Conservation (phyloP, 2,113 vertebrate genomes). For the Aspiorhynchus laticeps region DNA sequence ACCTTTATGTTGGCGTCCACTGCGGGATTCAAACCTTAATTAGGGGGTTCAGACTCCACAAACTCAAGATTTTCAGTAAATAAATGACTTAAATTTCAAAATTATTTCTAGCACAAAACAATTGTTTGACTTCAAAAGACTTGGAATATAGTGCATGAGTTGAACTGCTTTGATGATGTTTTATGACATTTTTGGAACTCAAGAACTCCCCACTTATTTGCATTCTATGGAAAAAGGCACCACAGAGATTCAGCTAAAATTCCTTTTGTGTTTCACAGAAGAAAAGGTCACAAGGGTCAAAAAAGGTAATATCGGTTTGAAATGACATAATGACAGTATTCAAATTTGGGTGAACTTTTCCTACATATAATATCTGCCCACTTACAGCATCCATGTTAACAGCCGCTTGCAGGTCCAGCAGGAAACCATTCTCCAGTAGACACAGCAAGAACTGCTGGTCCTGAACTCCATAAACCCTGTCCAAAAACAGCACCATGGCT, state of each 20-base stretch:
- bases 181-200: neutral
- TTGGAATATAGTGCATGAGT: neutral
- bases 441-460: constrained; percentile 87
- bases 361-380: neutral
- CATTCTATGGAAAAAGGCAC: neutral
- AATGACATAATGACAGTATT: neutral
- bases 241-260: neutral
- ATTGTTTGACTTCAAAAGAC: constrained; percentile 1
- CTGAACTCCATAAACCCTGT: constrained; percentile 92
- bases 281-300: neutral
- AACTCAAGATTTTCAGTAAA: neutral
- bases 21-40: neutral
- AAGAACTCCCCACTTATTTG: neutral
- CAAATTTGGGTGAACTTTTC: neutral
- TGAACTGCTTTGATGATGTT: neutral
- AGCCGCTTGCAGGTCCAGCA: constrained; percentile 92
- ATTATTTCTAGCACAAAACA: neutral
- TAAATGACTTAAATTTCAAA: neutral
- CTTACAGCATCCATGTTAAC: constrained; percentile 90
- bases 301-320: neutral
- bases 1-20: neutral
- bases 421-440: constrained; percentile 90
- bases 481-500: constrained; percentile 96
- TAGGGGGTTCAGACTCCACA: neutral
- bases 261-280: neutral